Conservation (phyloP, 2,113 vertebrate species). For the Percopsis transmontana region DNA sequence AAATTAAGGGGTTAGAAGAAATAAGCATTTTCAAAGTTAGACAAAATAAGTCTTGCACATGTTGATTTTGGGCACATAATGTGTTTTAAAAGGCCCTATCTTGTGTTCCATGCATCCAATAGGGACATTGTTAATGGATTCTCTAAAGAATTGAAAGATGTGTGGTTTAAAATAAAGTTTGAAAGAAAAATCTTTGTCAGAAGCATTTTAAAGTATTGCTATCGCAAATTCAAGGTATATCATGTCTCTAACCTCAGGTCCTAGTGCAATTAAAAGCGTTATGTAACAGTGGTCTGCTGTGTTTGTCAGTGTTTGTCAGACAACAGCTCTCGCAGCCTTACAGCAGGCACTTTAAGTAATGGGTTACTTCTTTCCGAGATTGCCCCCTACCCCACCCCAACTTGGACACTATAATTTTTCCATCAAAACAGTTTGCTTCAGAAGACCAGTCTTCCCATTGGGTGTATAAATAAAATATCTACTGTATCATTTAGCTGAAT, state of each 20-base stretch:
- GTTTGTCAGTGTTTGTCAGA: conserved; percentile 70
- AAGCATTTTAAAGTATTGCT: conserved; percentile 3
- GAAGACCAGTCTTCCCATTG: conserved; percentile 53
- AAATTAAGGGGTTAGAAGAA: conserved; percentile 39
- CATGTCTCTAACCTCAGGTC: conserved; percentile 48
- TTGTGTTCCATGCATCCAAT: conserved; percentile 42
- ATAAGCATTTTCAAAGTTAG: conserved; percentile 44
- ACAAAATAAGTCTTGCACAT: conserved; percentile 29
- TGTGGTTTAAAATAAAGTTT: no score
- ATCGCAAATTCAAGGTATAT: conserved; percentile 53
- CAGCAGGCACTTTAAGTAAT: conserved; percentile 65
- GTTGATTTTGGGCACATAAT: conserved; percentile 49
- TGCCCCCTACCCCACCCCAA: conserved; percentile 52
- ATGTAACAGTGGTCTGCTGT: conserved; percentile 53
- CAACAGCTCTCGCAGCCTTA: conserved; percentile 45
- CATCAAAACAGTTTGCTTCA: conserved; percentile 66
- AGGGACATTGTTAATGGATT: not conserved
- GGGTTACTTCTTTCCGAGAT: conserved; percentile 50
- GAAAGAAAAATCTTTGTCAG: no score
- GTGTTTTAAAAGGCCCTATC: conserved; percentile 8
- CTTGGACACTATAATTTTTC: conserved; percentile 59
- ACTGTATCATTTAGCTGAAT: conserved; percentile 53
- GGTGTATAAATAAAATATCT: conserved; percentile 59
- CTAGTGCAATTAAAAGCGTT: conserved; percentile 65
- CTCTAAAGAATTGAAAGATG: no score